Percentiles rank a stretch among this genome's conserved stretches.
phyloP scores from a whole-genome alignment of 2,888 invertebrate genomes.

The Apodemia zela region DNA sequence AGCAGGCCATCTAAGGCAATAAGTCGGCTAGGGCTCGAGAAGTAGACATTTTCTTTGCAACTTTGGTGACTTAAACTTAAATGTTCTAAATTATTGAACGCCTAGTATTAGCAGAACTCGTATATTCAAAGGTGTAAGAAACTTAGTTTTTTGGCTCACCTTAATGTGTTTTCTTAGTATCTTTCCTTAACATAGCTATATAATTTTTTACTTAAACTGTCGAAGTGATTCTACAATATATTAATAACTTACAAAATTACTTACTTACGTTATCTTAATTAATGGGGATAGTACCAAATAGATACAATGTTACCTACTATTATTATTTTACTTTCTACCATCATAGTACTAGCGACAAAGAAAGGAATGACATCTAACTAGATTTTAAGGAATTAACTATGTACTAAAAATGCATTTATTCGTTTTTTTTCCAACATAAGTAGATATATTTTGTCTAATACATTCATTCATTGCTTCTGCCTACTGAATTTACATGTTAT shows the following conservation, averaged over 20 bases:
- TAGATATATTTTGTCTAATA: no score
- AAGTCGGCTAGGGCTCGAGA: no score
- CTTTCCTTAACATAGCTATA: neutral
- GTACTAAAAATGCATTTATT: conserved; percentile 10
- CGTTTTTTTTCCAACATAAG: neutral
- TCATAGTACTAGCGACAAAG: neutral
- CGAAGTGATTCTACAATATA: neutral
- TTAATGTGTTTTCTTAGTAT: neutral
- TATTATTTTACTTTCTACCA: neutral
- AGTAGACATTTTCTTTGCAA: no score
- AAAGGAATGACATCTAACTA: conserved; percentile 2
- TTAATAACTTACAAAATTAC: neutral
- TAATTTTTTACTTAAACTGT: neutral
- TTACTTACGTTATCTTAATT: neutral
- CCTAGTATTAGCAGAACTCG: neutral
- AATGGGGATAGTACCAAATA: neutral
- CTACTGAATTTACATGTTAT: no score
- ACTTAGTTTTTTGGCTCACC: neutral
- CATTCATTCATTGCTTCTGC: no score
- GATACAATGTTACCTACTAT: neutral
- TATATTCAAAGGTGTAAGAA: neutral
- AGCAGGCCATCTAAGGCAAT: no score
- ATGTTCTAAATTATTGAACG: no score
- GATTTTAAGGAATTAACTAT: neutral
- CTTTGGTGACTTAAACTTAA: no score